Base-by-base conservation (phyloP, 23 tunicate species). In the Ciona savignyi region DNA sequence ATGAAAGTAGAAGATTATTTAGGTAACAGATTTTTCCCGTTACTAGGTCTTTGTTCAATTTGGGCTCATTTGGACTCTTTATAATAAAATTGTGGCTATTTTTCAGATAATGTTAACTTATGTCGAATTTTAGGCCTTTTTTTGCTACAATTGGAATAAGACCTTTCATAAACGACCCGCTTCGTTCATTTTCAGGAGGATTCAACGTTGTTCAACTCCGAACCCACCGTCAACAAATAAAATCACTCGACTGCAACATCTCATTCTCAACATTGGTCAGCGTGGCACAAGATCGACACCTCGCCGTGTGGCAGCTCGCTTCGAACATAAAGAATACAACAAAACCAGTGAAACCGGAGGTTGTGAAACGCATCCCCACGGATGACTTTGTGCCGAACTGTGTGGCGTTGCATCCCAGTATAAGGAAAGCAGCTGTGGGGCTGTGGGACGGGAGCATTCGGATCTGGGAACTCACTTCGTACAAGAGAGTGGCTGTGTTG, bases 401-500 rank as follows among this genome's bases (percentile, higher is more conserved):
- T 61, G 4, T 71, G 60, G 69, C 11, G 32, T 60, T 80, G 61
- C 84, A 80, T 71, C 84, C 84, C 6, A 30, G 25, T 20, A n/a
- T 28, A 27, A 27, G 60, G 21, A 71, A 74, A 60, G 69, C 72
- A 23, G 84, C 48, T 0, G 70, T 32, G 9, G 84, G 84, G 30
- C 27, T 80, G 33, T 80, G 84, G 84, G 84, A 80, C 32, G 70
- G 61, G 6, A 32, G 76, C 15, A 72, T 80, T 25, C 51, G 77
- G 21, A 80, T 80, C 67, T 80, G 84, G 84, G 84, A 80, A 25
- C 26, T 80, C 61, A 51, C 77, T 33, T 68, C 84, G 3, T 32
- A 0, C n/a, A 80, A 80, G 34, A 61, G 84, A n/a, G 69, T 80
- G 33, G 84, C 84, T 11, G 77, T 80, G 20, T 48, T 80, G 29